These are phyloP conservation scores for Philhelius pedissequus DNA, from an alignment of 2,888 invertebrate species.

Conservation along the genomic window DNA sequence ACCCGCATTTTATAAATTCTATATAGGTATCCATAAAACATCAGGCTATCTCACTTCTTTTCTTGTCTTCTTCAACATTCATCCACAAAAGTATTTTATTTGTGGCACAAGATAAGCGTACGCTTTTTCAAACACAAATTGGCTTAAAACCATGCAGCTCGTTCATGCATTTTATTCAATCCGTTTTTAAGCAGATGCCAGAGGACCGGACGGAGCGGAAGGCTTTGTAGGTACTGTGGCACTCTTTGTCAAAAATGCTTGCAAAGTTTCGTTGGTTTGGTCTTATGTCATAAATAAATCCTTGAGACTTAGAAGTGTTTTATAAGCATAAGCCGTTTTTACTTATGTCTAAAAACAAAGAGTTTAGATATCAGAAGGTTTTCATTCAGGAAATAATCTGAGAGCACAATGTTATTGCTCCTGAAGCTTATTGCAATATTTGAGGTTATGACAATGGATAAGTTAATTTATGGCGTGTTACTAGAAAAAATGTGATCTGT, in stretches of 20 bases:
- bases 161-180: slow-evolving; percentile 51
- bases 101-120: slow-evolving; percentile 57
- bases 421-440: no score
- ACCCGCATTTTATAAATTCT: slow-evolving; percentile 22
- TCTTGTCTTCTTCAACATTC: no score
- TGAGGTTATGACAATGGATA: no score
- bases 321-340: background rate
- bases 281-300: background rate
- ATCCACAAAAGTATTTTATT: slow-evolving; percentile 53
- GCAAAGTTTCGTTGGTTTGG: background rate
- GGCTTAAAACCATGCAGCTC: slow-evolving; percentile 51
- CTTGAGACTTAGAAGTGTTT: background rate
- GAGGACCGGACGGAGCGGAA: background rate
- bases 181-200: background rate
- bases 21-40: background rate
- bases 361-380: no score
- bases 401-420: no score
- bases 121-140: slow-evolving; percentile 59
- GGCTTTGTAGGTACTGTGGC: background rate
- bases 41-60: background rate
- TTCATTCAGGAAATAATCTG: no score
- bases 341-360: no score
- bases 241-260: background rate
- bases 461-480: no score
- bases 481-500: no score